Conservation (phyloP, 2,113 vertebrate genomes). For the Macquaria ambigua region DNA sequence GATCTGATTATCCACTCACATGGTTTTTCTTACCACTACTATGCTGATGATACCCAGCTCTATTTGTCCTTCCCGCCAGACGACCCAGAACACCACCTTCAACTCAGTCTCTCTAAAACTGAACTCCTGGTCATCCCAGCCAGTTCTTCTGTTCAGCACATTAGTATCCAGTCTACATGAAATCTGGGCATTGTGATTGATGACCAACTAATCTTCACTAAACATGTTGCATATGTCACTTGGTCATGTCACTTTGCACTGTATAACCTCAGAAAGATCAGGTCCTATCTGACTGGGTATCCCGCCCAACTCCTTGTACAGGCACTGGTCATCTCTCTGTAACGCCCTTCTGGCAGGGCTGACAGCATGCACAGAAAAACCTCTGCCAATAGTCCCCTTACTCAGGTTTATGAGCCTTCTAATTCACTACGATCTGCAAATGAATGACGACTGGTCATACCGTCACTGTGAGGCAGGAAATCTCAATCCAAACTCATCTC, state of each 20-base stretch:
- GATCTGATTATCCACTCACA: not conserved
- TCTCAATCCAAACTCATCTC: too few species aligned
- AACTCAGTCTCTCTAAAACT: not conserved
- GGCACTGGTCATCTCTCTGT: too few species aligned
- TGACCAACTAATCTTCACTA: not conserved
- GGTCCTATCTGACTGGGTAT: not conserved
- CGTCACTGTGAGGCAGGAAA: too few species aligned
- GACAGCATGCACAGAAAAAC: too few species aligned
- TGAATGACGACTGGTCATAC: too few species aligned
- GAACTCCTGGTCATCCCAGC: not conserved
- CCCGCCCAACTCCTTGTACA: not conserved
- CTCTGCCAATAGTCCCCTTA: too few species aligned
- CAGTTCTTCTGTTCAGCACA: not conserved
- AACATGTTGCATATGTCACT: not conserved
- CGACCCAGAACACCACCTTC: not conserved
- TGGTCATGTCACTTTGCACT: not conserved
- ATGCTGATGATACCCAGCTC: not conserved
- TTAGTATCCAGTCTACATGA: not conserved
- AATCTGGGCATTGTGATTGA: not conserved
- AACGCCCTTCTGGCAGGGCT: not conserved
- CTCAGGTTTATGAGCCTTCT: too few species aligned
- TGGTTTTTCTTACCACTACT: not conserved
- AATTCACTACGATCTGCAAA: too few species aligned
- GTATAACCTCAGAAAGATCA: not conserved
- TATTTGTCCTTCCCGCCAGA: too few species aligned